Percentiles rank a stretch among this genome's conserved stretches.
These are phyloP conservation scores for Eristalinus aeneus DNA, from an alignment of 2,888 invertebrate species.

Conservation along the genomic window DNA sequence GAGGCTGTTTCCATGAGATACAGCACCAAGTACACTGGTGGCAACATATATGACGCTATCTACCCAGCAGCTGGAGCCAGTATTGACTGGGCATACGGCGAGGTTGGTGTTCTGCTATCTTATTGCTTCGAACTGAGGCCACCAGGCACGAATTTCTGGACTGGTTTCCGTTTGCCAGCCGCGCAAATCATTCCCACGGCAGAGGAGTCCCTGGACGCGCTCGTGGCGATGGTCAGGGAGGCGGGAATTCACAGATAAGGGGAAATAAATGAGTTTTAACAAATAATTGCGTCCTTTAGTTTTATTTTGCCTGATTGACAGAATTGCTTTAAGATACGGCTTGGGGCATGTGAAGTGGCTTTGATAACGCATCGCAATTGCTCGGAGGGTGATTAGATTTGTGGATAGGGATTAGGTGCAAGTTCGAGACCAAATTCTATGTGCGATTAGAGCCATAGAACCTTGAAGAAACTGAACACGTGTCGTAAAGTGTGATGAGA, in stretches of 20 bases:
- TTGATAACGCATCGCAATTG: neutral
- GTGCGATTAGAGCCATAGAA: too few relatives aligned
- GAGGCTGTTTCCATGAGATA: slow-evolving; percentile 77
- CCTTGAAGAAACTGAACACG: too few relatives aligned
- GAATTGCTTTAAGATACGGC: neutral
- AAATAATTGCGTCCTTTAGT: neutral
- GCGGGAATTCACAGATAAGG: slow-evolving; percentile 35
- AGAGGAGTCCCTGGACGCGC: slow-evolving; percentile 84
- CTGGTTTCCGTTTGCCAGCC: slow-evolving; percentile 86
- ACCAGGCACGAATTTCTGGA: slow-evolving; percentile 73
- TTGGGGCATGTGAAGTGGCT: slow-evolving; percentile 1
- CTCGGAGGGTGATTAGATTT: neutral
- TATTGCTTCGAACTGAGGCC: slow-evolving; percentile 84
- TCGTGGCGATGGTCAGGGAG: slow-evolving; percentile 80
- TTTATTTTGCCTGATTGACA: neutral
- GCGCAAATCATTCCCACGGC: slow-evolving; percentile 84
- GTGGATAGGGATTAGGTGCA: neutral
- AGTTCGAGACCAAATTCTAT: too few relatives aligned
- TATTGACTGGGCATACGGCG: slow-evolving; percentile 85
- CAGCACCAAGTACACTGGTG: slow-evolving; percentile 80
- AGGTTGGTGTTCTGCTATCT: slow-evolving; percentile 82
- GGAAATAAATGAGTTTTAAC: neutral
- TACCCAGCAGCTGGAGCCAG: slow-evolving; percentile 83
- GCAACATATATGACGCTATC: slow-evolving; percentile 81
- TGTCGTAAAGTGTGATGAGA: too few relatives aligned